Conservation (phyloP, 2,797 vertebrate genomes). For the Anomalospiza imberbis region DNA sequence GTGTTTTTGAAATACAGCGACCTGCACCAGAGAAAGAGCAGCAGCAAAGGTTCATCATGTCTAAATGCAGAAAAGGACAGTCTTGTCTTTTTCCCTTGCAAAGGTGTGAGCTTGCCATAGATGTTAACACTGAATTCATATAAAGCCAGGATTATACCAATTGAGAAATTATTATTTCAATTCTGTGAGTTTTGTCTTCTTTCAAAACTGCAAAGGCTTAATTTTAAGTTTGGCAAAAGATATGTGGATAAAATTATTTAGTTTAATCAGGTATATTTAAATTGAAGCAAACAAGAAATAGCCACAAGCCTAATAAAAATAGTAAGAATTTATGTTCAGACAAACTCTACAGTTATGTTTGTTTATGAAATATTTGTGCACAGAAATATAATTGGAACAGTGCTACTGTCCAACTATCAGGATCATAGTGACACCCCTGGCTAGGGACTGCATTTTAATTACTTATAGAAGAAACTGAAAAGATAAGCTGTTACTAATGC, state of each 20-base stretch:
- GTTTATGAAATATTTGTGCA: not conserved
- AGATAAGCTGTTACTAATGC: not conserved
- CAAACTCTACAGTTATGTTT: not conserved
- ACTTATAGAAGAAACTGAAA: not conserved
- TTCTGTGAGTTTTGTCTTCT: not conserved
- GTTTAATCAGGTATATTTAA: not conserved
- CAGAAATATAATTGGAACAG: not conserved
- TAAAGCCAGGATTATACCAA: not conserved
- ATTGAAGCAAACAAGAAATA: not conserved
- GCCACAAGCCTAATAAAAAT: not conserved
- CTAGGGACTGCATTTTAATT: not conserved
- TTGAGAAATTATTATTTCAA: not conserved
- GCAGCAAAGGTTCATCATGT: not conserved
- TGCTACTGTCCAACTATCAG: not conserved
- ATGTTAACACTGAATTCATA: not conserved
- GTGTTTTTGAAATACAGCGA: constrained; percentile 81
- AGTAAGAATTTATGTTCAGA: not conserved
- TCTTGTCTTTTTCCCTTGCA: not conserved
- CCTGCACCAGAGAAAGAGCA: constrained; percentile 70
- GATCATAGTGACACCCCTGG: not conserved
- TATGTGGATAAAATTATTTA: not conserved
- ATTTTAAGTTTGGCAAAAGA: not conserved
- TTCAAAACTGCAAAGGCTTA: not conserved
- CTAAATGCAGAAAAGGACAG: not conserved
- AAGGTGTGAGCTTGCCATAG: not conserved